phyloP scores from a whole-genome alignment of 1,140 invertebrate genomes.

The Eufriesea mexicana region DNA sequence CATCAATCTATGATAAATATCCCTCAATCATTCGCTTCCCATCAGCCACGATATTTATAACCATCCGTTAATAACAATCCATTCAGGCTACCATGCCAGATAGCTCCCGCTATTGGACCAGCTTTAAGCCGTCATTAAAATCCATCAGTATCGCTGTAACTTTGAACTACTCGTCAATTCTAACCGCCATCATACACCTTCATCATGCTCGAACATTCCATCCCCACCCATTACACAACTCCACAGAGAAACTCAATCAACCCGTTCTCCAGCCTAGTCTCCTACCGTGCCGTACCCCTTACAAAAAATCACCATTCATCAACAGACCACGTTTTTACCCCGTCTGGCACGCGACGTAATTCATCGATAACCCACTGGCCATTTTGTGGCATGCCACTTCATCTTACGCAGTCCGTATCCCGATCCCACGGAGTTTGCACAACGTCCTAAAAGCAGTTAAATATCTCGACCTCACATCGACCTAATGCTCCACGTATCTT shows the following conservation, averaged over 20 bases:
- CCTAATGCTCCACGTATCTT: neutral
- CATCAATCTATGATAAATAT: too few relatives aligned
- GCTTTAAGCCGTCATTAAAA: slow-evolving; percentile 2
- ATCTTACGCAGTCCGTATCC: neutral
- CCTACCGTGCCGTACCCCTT: neutral
- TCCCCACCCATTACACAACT: neutral
- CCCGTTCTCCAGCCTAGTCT: neutral
- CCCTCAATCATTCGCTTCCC: too few relatives aligned
- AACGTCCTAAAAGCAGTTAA: neutral
- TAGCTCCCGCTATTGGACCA: neutral
- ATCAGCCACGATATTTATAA: neutral
- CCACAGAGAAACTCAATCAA: slow-evolving; percentile 22
- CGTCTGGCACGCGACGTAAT: neutral
- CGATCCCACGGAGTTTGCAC: neutral
- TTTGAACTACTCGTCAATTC: neutral
- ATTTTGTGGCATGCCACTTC: neutral
- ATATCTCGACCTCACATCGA: neutral
- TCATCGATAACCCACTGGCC: neutral
- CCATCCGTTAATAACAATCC: neutral
- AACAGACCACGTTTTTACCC: neutral
- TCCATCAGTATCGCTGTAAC: neutral
- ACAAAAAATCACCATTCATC: slow-evolving; percentile 9
- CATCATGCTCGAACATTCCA: slow-evolving; percentile 8
- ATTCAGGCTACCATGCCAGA: neutral
- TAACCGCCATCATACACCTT: neutral